Conservation (phyloP, 2,888 invertebrate species). For the Phymatocera aterrima region DNA sequence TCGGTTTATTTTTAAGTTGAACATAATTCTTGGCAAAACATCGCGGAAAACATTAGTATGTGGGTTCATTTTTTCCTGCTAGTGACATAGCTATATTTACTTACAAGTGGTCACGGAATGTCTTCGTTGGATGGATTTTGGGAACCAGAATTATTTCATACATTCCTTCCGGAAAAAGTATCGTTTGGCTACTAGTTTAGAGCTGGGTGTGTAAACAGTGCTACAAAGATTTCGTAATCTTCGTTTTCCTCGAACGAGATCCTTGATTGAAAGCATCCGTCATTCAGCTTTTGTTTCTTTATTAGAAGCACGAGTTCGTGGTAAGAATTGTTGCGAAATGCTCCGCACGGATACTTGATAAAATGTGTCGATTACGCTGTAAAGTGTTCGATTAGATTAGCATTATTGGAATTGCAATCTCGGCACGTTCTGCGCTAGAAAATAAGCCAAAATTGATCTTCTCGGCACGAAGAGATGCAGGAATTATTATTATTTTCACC, state of each 20-base stretch:
- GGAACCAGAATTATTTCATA: no score
- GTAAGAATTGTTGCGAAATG: background rate
- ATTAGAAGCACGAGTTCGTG: background rate
- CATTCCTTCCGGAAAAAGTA: no score
- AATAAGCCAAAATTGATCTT: background rate
- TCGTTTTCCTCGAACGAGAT: no score
- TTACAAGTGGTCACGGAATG: no score
- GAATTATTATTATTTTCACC: background rate
- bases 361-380: background rate
- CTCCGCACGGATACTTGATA: conserved; percentile 4
- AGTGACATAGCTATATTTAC: no score
- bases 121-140: no score
- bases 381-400: background rate
- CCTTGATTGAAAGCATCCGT: background rate
- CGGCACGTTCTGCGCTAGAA: background rate
- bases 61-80: background rate
- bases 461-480: background rate
- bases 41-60: no score
- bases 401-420: conserved; percentile 6
- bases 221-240: no score
- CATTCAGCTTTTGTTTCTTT: background rate
- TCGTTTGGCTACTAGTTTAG: no score
- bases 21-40: background rate
- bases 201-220: no score
- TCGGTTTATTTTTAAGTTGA: background rate